Evolutionary conservation across 1,140 invertebrate species (phyloP).

Genomic region (Euwallacea fornicatus): DNA sequence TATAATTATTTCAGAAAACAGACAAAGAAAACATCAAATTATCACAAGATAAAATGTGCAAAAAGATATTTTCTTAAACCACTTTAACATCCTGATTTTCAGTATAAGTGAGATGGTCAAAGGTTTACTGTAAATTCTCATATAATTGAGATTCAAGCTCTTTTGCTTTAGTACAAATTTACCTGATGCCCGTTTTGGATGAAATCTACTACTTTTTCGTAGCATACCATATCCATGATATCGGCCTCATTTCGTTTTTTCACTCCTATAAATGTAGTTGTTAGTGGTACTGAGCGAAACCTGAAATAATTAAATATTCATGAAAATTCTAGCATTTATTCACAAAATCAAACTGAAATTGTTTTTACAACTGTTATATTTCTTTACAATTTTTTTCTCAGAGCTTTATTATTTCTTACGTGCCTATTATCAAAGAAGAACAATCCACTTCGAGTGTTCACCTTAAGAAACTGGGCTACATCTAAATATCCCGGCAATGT

Average conservation of each 20-base stretch:
- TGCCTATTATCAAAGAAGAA: slow-evolving; percentile 98
- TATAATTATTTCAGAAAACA: not conserved
- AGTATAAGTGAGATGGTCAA: too few species aligned
- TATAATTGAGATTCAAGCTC: not conserved
- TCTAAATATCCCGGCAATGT: slow-evolving; percentile 98
- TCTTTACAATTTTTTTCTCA: not conserved
- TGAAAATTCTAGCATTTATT: too few species aligned
- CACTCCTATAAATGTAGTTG: slow-evolving; percentile 90
- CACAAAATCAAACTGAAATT: too few species aligned
- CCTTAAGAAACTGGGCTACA: slow-evolving; percentile 91
- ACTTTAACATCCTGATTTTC: too few species aligned
- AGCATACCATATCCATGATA: slow-evolving; percentile 93
- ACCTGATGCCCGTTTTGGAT: slow-evolving; percentile 86
- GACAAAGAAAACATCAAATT: not conserved
- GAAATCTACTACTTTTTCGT: slow-evolving; percentile 88
- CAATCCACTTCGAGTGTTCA: slow-evolving; percentile 89
- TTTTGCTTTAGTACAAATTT: slow-evolving; percentile 7
- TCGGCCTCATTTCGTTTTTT: slow-evolving; percentile 69
- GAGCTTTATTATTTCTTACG: not conserved
- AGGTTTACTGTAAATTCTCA: too few species aligned
- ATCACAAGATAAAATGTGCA: too few species aligned
- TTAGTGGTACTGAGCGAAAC: slow-evolving; percentile 87
- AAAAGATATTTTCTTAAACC: too few species aligned
- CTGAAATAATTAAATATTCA: not conserved
- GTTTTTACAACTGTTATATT: too few species aligned